Base-by-base conservation (phyloP, 2,797 vertebrate species). In the Artibeus lituratus region DNA sequence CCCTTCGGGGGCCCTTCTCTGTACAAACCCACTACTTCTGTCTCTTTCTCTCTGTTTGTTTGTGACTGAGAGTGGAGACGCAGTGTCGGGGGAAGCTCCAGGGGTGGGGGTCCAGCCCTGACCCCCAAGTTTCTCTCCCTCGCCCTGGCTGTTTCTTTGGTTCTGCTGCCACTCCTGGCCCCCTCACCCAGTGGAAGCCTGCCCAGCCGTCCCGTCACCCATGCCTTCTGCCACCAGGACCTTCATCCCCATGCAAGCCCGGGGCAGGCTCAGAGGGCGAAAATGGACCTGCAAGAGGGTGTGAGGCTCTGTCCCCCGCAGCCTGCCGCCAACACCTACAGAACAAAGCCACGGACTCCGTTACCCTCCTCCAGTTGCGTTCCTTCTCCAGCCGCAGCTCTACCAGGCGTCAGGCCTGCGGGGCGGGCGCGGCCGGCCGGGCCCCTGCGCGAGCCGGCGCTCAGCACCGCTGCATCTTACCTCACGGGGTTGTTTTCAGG, bases 401-500 rank as follows among this genome's bases (percentile, higher is more conserved):
- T 53, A 2, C 98, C 99, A n/a, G 98, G 98, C 98, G 98, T 97
- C 98, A 98, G 98, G 94, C 67, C 85, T 35, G 73, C 18, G 97
- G 96, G 57, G 83, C 95, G 97, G 86, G 94, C 78, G 57, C 6
- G 84, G 96, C 87, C 91, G 85, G 97, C 96, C 67, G 69, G 94
- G 95, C 72, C 74, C 87, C 47, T 78, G 92, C 94, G 29, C 37
- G 35, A 83, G 65, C 74, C 65, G 22, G 96, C 95, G 97, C 98
- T 97, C 98, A 96, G 95, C 91, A 98, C 98, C 98, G 98, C 98
- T 98, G 98, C 98, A 98, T 98, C 98, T 99, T 99, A 99, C 99
- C 99, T 99, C 99, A 99, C 97, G 99, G 99, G 99, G 99, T 98
- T 98, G 98, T 99, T 99, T 99, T 99, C 99, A 99, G 99, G 99